Evolutionary conservation across 2,797 vertebrate genomes (phyloP).

Genomic region (Micromesistius poutassou): DNA sequence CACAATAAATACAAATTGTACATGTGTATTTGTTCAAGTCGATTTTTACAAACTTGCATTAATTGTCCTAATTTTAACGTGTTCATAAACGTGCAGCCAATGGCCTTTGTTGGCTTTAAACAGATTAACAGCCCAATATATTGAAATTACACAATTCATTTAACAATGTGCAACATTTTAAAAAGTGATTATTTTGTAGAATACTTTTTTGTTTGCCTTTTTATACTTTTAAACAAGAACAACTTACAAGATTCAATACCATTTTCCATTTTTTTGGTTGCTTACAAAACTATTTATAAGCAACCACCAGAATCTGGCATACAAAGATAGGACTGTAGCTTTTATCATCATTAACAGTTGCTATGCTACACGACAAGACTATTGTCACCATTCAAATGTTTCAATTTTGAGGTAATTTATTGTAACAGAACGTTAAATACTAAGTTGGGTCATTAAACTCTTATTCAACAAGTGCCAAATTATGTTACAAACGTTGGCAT

Average conservation of each 20-base stretch:
- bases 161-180: background rate
- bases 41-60: background rate
- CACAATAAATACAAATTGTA: constrained; percentile 1
- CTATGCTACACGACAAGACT: no score
- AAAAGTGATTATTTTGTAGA: background rate
- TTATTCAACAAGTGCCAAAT: constrained; percentile 3
- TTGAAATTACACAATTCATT: background rate
- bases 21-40: background rate
- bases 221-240: background rate
- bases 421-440: no score
- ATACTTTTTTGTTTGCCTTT: background rate
- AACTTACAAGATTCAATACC: background rate
- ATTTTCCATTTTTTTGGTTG: no score
- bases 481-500: constrained; percentile 1
- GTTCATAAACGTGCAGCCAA: background rate
- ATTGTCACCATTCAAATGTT: no score
- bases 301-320: background rate
- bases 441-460: background rate
- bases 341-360: background rate
- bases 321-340: background rate
- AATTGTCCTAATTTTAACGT: background rate
- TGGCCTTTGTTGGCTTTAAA: constrained; percentile 7
- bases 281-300: background rate
- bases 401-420: no score
- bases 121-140: background rate